Base-by-base conservation (phyloP, 2,113 vertebrate genomes). In the Ahaetulla prasina region DNA sequence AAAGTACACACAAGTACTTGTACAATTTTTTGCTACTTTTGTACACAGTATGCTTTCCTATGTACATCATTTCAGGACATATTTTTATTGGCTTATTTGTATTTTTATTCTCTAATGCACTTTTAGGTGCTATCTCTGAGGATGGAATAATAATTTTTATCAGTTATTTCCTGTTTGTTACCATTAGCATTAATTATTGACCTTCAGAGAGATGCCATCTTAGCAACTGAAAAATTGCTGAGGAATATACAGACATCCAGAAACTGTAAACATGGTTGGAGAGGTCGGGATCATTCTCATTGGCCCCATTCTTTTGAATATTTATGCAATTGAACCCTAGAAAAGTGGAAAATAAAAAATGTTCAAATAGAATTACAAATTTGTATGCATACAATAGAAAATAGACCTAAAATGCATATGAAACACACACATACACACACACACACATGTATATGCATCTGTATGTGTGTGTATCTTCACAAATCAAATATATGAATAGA, bases 171-270 rank as follows among this genome's bases (percentile, higher is more conserved):
- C 92, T 95, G 54, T 93, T 97, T 95, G 94, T 93, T 93, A 89
- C 94, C 94, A 92, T 92, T 96, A 55, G 93, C 92, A 94, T 95
- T 84, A 49, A 89, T 97, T 96, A 97, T 96, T 96, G 96, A 97
- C 88, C 90, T 94, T 88, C 92, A 93, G 95, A 97, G 96, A 92
- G 94, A 96, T 96, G 96, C 94, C 68, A 35, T 20, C 84, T 10
- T 85, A 47, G 45, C 84, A 80, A 22, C 7, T 80, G 45, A 39
- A n/a, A 93, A 94, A 93, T 68, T n/a, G 30, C 4, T 86, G 93
- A 97, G 57, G 27, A 9, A 43, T 47, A 27, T 47, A 22, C 30
- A 57, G 43, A 47, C 16, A 23, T 47, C 47, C 11, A 12, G 35
- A n/a, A 6, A 43, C 11, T 50, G 35, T 49, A n/a, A 47, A 89